Evolutionary conservation across 2,797 vertebrate species (phyloP).

Genomic region (Xerus rutilus): DNA sequence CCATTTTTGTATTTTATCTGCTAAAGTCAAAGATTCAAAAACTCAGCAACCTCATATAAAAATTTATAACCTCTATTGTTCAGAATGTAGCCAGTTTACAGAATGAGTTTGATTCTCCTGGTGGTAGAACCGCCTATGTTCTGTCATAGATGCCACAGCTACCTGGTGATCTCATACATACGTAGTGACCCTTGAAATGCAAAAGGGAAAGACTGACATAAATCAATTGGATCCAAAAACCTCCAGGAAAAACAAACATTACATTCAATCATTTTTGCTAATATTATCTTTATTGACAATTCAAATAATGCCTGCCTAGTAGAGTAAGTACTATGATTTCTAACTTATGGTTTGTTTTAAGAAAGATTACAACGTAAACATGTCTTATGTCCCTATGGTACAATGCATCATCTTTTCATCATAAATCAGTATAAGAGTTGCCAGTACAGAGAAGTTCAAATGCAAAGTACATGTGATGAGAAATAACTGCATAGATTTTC

Average conservation of each 20-base stretch:
- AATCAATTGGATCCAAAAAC: not conserved
- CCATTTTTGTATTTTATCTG: not conserved
- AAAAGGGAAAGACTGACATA: not conserved
- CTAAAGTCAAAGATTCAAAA: constrained; percentile 13
- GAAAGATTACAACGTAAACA: not conserved
- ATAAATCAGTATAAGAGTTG: not conserved
- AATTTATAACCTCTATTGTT: not conserved
- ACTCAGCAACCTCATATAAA: not conserved
- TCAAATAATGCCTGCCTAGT: not conserved
- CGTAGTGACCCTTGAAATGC: not conserved
- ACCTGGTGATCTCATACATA: not conserved
- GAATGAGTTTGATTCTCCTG: not conserved
- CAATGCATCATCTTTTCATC: not conserved
- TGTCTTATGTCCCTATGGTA: not conserved
- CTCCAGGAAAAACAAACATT: not conserved
- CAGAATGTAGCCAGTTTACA: not conserved
- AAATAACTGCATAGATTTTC: constrained; percentile 16
- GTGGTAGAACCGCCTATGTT: not conserved
- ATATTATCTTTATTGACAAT: not conserved
- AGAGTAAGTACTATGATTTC: not conserved
- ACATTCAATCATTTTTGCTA: not conserved
- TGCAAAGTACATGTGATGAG: not conserved
- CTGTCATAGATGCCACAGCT: not conserved
- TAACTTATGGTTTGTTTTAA: not conserved
- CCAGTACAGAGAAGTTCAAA: not conserved